Evolutionary conservation across 92 coral and sea anemone species (phyloP), one percentile per base, ranked within the genome.

Genomic region (Phenganax stokvisi): DNA sequence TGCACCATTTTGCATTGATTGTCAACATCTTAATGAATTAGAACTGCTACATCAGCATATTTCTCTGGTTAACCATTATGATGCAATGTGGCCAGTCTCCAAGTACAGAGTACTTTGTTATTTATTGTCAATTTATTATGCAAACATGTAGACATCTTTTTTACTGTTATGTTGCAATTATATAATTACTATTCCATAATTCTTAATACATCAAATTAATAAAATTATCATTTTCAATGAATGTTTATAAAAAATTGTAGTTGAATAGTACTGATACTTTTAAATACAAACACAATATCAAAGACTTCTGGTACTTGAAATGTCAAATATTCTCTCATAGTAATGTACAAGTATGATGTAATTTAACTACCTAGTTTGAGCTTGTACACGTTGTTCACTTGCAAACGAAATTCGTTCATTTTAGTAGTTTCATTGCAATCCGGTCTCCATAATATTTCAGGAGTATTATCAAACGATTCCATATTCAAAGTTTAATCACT

Each of bases 371-470:
- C 87, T 12, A 92, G 71, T 44, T 90, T 71, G 54, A 90, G 71
- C 56, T 84, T 85, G 82, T 66, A 90, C 25, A 81, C 66, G 13
- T 68, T 74, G 87, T 92, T 96, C 51, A 96, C 91, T 6, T 64
- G 29, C 27, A 75, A 64, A 44, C 93, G 90, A 87, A 96, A 96
- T 37, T 81, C 85, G 60, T 90, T 92, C 88, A 96, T 89, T 80
- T 90, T 96, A 10, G 94, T 88, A 53, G 87, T 47, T 65, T 85
- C 81, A 81, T 73, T 81, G 12, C 67, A 20, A 20, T 80, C 86
- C 1, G 99, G 97, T 51, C 72, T 81, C 99, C 99, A 96, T 87
- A 92, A 86, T 58, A 90, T 68, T 27, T 69, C 71, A 25, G 92
- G 83, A 56, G 52, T 12, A 17, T 96, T 89, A 0, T 87, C 31